These are phyloP conservation scores for Typhlichthys eigenmanni DNA, from an alignment of 2,797 vertebrate species.

Conservation along the genomic window DNA sequence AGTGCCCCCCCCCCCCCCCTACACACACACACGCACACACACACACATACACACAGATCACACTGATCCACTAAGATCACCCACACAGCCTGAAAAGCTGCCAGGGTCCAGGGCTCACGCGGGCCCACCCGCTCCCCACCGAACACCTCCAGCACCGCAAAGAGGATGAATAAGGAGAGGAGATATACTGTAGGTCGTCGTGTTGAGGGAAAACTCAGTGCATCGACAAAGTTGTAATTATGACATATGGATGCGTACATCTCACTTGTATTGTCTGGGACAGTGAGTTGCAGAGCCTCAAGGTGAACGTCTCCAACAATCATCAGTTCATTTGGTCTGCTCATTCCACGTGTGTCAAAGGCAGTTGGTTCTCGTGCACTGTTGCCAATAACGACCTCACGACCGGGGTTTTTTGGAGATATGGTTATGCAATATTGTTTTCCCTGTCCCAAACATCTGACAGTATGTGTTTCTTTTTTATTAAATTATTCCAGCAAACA, in stretches of 20 bases:
- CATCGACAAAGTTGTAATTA: slow-evolving; percentile 41
- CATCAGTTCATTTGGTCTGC: slow-evolving; percentile 34
- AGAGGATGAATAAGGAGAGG: background rate
- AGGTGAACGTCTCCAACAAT: slow-evolving; percentile 48
- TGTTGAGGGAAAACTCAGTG: slow-evolving; percentile 47
- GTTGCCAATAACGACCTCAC: background rate
- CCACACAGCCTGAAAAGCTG: slow-evolving; percentile 61
- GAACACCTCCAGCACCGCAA: slow-evolving; percentile 18
- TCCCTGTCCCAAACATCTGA: slow-evolving; percentile 11
- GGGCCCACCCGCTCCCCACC: slow-evolving; percentile 42
- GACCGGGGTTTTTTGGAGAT: no score
- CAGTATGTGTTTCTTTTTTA: slow-evolving; percentile 16
- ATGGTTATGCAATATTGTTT: background rate
- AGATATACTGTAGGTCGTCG: slow-evolving; percentile 26
- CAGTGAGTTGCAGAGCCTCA: slow-evolving; percentile 40
- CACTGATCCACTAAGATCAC: slow-evolving; percentile 70
- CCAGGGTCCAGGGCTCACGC: slow-evolving; percentile 39
- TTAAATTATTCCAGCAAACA: slow-evolving; percentile 29
- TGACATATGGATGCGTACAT: slow-evolving; percentile 47
- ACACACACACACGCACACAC: no score
- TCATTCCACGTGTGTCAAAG: slow-evolving; percentile 37
- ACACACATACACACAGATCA: slow-evolving; percentile 65
- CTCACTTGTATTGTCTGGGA: slow-evolving; percentile 35
- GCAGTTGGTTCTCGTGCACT: slow-evolving; percentile 24
- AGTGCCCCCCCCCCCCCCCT: no score